These are phyloP conservation scores for Megaceryle torquata DNA, from an alignment of 2,113 vertebrate genomes.

Conservation along the genomic window DNA sequence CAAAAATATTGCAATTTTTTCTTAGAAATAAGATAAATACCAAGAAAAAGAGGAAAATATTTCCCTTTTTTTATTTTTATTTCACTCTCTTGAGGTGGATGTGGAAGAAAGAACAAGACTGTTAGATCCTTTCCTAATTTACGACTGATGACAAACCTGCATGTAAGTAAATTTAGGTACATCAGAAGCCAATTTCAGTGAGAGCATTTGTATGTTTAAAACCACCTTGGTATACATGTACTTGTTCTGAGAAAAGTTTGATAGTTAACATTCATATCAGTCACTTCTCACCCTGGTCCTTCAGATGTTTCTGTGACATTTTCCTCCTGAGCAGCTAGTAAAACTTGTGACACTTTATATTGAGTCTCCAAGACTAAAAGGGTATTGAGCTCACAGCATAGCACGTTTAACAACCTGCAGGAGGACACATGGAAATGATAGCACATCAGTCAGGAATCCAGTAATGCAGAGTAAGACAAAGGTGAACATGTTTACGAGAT, in stretches of 20 bases:
- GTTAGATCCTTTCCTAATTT: neutral
- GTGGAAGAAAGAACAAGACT: neutral
- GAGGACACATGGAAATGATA: neutral
- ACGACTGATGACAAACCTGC: neutral
- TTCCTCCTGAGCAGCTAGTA: constrained; percentile 86
- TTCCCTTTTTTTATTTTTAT: neutral
- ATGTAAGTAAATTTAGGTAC: neutral
- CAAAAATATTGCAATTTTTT: neutral
- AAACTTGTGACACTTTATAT: constrained; percentile 83
- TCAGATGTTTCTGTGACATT: constrained; percentile 72
- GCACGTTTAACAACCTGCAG: constrained; percentile 84
- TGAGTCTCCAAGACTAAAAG: constrained; percentile 90
- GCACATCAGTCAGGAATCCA: neutral
- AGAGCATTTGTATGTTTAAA: neutral
- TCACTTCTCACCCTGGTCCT: constrained; percentile 70
- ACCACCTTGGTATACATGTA: neutral
- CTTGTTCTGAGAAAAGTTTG: neutral
- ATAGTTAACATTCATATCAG: neutral
- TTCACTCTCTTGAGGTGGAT: neutral
- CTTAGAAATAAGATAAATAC: neutral
- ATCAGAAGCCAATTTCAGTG: neutral
- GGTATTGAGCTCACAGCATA: constrained; percentile 89
- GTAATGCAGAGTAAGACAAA: neutral
- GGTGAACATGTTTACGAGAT: neutral
- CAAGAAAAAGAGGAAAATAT: neutral